Conservation (phyloP, 2,888 invertebrate genomes). For the Hyalella azteca region DNA sequence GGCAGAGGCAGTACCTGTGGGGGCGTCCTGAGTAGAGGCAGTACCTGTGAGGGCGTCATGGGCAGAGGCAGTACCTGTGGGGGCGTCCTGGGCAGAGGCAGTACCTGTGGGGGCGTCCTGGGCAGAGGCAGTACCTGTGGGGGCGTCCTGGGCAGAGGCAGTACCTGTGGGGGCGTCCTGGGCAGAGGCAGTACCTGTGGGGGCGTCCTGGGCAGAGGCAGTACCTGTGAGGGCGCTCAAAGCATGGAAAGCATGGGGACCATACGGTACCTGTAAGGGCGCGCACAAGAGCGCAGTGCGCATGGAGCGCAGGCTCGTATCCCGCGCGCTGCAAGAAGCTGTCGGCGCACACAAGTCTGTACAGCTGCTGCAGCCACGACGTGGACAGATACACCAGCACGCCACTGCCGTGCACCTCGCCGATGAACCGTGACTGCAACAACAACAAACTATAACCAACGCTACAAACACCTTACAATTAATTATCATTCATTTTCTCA, state of each 20-base stretch:
- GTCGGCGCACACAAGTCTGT: slow-evolving; percentile 80
- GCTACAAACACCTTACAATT: too few relatives aligned
- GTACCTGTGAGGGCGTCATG: too few relatives aligned
- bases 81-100: neutral
- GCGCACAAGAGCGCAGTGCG: slow-evolving; percentile 74
- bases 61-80: neutral
- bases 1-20: too few relatives aligned
- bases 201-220: neutral
- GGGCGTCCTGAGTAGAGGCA: too few relatives aligned
- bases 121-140: neutral
- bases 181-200: neutral
- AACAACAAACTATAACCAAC: too few relatives aligned
- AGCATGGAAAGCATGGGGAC: neutral
- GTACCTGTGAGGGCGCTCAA: neutral
- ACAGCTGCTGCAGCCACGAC: slow-evolving; percentile 90
- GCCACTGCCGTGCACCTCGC: slow-evolving; percentile 89
- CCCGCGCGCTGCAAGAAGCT: slow-evolving; percentile 76
- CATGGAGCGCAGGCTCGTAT: slow-evolving; percentile 67
- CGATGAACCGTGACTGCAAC: slow-evolving; percentile 82
- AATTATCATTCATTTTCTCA: neutral
- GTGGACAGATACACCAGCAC: slow-evolving; percentile 91
- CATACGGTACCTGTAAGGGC: slow-evolving; percentile 72
- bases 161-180: neutral
- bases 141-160: neutral
- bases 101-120: neutral